Evolutionary conservation across 2,888 invertebrate species (phyloP).

Genomic region (Brenthis hecate): DNA sequence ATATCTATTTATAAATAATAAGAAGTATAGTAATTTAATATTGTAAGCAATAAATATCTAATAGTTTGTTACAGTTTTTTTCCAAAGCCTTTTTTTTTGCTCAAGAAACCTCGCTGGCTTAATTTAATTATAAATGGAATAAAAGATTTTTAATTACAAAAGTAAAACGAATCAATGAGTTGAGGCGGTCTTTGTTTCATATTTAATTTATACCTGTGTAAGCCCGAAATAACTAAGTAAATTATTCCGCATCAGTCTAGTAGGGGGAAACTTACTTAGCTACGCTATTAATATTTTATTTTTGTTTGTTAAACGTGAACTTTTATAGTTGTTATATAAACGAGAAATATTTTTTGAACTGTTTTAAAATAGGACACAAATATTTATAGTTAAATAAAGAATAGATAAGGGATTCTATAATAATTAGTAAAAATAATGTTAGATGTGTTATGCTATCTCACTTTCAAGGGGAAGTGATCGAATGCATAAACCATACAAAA

Average conservation of each 20-base stretch:
- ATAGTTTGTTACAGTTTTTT: no score
- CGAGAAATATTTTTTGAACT: no score
- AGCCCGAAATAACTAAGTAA: constrained; percentile 18
- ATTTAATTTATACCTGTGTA: constrained; percentile 14
- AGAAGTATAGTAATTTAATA: no score
- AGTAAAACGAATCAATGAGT: constrained; percentile 1
- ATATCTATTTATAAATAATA: no score
- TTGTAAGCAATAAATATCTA: no score
- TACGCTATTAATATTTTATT: constrained; percentile 22
- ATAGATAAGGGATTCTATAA: no score
- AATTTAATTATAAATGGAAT: constrained; percentile 2
- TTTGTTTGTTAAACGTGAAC: constrained; percentile 21
- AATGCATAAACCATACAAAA: no score
- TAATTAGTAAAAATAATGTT: no score
- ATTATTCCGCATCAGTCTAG: constrained; percentile 21
- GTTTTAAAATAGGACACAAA: no score
- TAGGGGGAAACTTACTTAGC: constrained; percentile 17
- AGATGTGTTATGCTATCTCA: no score
- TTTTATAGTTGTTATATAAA: background rate
- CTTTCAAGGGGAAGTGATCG: no score
- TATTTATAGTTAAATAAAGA: no score
- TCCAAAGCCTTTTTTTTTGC: background rate
- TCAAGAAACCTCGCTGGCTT: background rate
- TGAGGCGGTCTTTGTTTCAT: constrained; percentile 14
- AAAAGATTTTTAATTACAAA: background rate